phyloP scores from a whole-genome alignment of 2,888 invertebrate genomes.

The Stenodema calcarata region DNA sequence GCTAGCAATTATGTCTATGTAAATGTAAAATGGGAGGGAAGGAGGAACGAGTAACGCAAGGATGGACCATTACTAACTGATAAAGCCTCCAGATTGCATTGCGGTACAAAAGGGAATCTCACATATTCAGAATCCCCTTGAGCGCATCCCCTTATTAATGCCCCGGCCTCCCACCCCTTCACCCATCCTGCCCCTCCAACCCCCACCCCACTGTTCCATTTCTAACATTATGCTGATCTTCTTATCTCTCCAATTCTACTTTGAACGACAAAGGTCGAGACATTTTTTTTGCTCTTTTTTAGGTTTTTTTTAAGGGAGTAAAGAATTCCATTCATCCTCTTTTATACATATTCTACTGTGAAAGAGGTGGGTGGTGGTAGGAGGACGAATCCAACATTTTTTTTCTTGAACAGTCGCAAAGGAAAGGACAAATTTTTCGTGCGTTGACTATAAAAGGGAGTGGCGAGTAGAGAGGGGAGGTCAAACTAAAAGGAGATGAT shows the following conservation, averaged over 20 bases:
- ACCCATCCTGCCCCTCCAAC: background rate
- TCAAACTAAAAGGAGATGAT: conserved; percentile 9
- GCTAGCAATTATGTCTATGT: background rate
- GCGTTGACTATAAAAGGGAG: background rate
- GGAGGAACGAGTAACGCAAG: background rate
- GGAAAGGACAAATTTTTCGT: background rate
- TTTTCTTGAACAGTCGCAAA: background rate
- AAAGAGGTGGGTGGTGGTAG: background rate
- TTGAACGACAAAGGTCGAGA: background rate
- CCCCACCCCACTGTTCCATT: background rate
- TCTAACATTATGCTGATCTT: background rate
- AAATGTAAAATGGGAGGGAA: background rate
- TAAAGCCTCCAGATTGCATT: conserved; percentile 14
- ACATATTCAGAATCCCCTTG: conserved; percentile 20
- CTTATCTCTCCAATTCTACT: background rate
- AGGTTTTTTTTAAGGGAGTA: background rate
- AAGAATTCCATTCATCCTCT: background rate
- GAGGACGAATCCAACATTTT: background rate
- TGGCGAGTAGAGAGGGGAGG: background rate
- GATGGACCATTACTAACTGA: conserved; percentile 27
- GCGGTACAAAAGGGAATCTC: background rate
- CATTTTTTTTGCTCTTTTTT: background rate
- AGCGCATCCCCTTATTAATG: background rate
- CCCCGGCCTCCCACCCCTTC: background rate
- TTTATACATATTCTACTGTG: background rate